These are phyloP conservation scores for Anoplius nigerrimus DNA, from an alignment of 2,888 invertebrate genomes.

Conservation along the genomic window DNA sequence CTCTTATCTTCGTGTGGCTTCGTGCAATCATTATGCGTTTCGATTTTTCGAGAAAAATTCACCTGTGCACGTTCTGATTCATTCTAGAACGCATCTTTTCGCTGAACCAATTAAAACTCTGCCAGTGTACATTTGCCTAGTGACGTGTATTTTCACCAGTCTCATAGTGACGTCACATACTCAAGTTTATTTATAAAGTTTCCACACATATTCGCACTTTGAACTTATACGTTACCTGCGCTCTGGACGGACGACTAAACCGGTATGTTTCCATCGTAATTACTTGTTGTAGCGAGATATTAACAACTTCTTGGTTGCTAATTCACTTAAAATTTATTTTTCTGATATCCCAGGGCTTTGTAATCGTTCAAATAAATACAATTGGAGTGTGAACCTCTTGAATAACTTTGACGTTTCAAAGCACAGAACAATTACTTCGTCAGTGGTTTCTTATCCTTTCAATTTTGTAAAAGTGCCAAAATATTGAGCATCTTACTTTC, in stretches of 20 bases:
- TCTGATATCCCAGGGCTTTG: not conserved
- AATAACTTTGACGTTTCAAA: not conserved
- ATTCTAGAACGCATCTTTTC: too few relatives aligned
- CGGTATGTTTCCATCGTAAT: conserved; percentile 12
- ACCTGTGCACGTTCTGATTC: too few relatives aligned
- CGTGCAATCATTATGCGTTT: too few relatives aligned
- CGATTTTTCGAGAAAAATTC: too few relatives aligned
- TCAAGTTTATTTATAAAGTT: conserved; percentile 57
- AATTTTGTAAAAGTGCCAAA: too few relatives aligned
- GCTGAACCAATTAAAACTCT: too few relatives aligned
- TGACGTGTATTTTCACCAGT: conserved; percentile 15
- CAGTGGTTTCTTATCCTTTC: not conserved
- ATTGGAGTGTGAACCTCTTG: not conserved
- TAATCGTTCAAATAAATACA: not conserved
- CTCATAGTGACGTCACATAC: conserved; percentile 46
- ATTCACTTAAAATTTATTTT: not conserved
- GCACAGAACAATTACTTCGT: not conserved
- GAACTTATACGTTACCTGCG: conserved; percentile 43
- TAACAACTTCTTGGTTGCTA: not conserved
- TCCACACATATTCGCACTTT: conserved; percentile 50
- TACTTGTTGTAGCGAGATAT: not conserved
- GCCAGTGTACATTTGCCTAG: not conserved
- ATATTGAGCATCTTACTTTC: too few relatives aligned
- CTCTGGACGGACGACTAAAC: conserved; percentile 16
- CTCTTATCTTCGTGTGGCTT: too few relatives aligned